Conservation (phyloP, 2,888 invertebrate species). For the Drosophila rellima region DNA sequence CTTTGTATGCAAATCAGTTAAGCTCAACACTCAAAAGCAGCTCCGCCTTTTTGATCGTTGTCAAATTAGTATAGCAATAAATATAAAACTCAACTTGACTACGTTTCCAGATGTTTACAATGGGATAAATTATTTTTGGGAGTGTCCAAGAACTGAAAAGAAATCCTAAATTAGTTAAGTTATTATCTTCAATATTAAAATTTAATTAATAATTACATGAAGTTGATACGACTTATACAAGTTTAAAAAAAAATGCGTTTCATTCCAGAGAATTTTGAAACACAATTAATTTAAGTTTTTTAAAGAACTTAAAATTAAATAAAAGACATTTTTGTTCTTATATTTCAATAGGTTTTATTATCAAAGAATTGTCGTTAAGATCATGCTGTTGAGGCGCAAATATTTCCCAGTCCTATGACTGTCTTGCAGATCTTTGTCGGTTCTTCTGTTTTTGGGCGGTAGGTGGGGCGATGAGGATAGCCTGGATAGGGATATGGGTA, state of each 20-base stretch:
- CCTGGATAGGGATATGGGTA: slow-evolving; percentile 7
- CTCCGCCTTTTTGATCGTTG: slow-evolving; percentile 2
- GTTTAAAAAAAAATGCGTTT: too few species aligned
- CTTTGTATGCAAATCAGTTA: slow-evolving; percentile 19
- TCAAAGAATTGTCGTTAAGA: not conserved
- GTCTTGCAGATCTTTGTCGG: slow-evolving; percentile 11
- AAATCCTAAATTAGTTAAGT: too few species aligned
- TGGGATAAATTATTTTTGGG: not conserved
- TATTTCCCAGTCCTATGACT: not conserved
- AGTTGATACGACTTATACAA: too few species aligned
- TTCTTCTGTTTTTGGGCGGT: not conserved
- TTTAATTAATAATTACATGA: too few species aligned
- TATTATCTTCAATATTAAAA: too few species aligned
- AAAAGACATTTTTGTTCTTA: not conserved
- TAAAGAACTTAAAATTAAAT: not conserved
- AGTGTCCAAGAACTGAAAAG: not conserved
- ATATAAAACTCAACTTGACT: slow-evolving; percentile 1
- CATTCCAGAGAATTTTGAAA: too few species aligned
- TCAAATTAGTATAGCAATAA: slow-evolving; percentile 9
- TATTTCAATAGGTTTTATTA: not conserved
- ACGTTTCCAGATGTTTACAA: not conserved
- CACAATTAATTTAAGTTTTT: too few species aligned
- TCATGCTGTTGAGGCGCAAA: slow-evolving; percentile 1
- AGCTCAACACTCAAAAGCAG: not conserved
- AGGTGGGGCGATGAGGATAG: not conserved